These are phyloP conservation scores for Keiferia lycopersicella DNA, from an alignment of 2,888 invertebrate genomes.

Conservation along the genomic window DNA sequence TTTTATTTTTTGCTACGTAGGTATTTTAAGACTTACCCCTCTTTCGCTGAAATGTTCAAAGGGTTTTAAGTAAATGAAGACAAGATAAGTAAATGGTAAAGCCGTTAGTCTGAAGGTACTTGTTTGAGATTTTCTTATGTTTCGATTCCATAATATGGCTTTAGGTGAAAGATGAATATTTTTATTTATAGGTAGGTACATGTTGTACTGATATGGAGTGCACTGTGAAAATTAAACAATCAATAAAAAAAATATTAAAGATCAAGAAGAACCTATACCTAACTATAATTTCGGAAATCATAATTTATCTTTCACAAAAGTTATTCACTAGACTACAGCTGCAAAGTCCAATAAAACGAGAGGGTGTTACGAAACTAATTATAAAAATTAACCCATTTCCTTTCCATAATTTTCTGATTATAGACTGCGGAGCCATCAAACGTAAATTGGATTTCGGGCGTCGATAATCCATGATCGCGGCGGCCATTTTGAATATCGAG, in stretches of 20 bases:
- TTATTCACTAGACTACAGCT: constrained; percentile 26
- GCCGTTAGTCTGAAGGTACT: background rate
- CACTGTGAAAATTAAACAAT: constrained; percentile 16
- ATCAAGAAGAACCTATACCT: constrained; percentile 13
- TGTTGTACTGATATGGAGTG: background rate
- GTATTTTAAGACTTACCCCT: constrained; percentile 24
- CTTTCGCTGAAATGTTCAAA: constrained; percentile 20
- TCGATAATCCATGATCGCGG: constrained; percentile 49
- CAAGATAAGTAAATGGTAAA: constrained; percentile 16
- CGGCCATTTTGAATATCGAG: constrained; percentile 64
- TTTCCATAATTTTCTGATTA: constrained; percentile 23
- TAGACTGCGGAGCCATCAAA: constrained; percentile 21
- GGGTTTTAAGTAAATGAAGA: constrained; percentile 24
- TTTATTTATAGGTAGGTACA: background rate
- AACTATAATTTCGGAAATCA: constrained; percentile 3
- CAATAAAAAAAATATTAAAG: constrained; percentile 14
- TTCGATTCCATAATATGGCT: background rate
- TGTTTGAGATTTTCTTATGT: constrained; percentile 2
- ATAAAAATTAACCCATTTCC: constrained; percentile 32
- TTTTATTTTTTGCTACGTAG: constrained; percentile 53
- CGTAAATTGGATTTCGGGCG: constrained; percentile 29
- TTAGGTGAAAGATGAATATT: background rate
- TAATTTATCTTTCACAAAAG: constrained; percentile 16
- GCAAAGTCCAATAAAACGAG: constrained; percentile 23
- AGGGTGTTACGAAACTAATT: constrained; percentile 31